Conservation (phyloP, 1,140 invertebrate species). For the Cydia fagiglandana region DNA sequence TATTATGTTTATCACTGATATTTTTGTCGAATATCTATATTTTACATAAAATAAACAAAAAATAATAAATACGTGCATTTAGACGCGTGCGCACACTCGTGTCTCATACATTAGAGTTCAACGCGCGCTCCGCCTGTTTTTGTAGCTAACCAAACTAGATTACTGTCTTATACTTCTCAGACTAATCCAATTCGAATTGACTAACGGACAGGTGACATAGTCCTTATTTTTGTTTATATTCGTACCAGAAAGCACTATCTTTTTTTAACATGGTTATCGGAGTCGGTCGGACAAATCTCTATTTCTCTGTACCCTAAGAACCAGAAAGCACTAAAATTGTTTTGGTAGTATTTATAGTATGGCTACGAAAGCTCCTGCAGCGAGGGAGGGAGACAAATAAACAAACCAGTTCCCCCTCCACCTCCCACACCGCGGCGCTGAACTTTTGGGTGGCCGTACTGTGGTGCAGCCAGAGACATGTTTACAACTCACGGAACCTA, state of each 20-base stretch:
- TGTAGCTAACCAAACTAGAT: background rate
- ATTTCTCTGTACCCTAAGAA: too few species aligned
- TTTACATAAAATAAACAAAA: background rate
- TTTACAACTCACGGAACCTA: slow-evolving; percentile 38
- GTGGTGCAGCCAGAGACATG: slow-evolving; percentile 31
- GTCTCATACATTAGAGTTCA: slow-evolving; percentile 23
- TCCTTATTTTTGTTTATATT: background rate
- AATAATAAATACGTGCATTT: background rate
- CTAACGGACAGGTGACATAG: background rate
- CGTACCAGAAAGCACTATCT: too few species aligned
- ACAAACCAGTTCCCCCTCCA: slow-evolving; percentile 59
- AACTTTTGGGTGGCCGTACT: slow-evolving; percentile 34
- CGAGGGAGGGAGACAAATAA: slow-evolving; percentile 49
- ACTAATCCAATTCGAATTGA: background rate
- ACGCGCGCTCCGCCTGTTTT: background rate
- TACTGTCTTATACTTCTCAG: background rate
- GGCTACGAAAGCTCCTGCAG: background rate
- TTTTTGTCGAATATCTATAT: too few species aligned
- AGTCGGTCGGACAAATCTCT: too few species aligned
- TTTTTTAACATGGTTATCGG: too few species aligned
- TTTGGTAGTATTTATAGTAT: background rate
- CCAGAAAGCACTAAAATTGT: background rate
- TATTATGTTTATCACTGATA: too few species aligned
- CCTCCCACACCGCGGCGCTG: slow-evolving; percentile 25
- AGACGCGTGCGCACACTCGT: background rate